phyloP scores from a whole-genome alignment of 2,888 invertebrate species.

The Pelosia muscerda region DNA sequence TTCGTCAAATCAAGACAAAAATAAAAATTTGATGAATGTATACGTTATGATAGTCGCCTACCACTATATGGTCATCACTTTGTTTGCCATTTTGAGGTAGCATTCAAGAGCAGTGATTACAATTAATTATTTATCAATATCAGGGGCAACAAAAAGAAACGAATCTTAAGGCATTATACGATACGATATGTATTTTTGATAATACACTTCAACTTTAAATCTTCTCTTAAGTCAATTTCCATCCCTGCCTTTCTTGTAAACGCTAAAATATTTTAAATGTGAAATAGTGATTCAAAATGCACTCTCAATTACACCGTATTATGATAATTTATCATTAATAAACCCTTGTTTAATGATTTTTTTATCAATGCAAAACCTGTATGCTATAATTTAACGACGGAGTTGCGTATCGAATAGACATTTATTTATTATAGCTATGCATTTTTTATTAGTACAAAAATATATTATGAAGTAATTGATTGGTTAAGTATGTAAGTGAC shows the following conservation, averaged over 20 bases:
- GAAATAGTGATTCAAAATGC: not conserved
- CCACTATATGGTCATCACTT: not conserved
- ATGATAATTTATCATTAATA: not conserved
- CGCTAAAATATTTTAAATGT: not conserved
- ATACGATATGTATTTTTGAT: conserved; percentile 4
- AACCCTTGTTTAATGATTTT: not conserved
- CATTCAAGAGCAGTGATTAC: not conserved
- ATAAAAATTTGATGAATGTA: not conserved
- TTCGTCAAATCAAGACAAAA: no score
- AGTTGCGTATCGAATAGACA: no score
- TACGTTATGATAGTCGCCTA: not conserved
- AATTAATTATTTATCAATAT: not conserved
- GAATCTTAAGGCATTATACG: not conserved
- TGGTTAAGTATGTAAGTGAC: no score
- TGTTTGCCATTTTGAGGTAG: not conserved
- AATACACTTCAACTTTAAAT: not conserved
- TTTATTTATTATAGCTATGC: no score
- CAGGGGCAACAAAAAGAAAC: not conserved
- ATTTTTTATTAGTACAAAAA: no score
- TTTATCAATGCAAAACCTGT: not conserved
- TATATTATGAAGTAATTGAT: no score
- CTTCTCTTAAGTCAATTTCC: not conserved
- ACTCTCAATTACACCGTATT: not conserved
- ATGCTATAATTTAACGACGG: no score
- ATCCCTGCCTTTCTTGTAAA: not conserved